Percentiles rank a stretch among this genome's conserved stretches.
Evolutionary conservation across 2,888 invertebrate species (phyloP).

Genomic region (Salpingus planirostris): DNA sequence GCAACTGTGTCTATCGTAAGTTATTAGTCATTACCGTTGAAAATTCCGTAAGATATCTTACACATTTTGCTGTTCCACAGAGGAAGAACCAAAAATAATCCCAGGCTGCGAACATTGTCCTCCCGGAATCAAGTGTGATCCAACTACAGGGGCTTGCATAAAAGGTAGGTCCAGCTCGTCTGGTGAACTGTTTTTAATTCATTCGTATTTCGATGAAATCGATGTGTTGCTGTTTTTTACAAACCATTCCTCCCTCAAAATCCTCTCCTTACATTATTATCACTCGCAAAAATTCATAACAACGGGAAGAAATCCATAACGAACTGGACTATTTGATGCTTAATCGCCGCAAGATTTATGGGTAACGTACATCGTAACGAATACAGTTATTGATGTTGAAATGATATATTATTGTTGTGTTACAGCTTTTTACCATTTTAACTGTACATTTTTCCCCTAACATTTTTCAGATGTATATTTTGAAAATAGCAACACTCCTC

Average conservation of each 20-base stretch:
- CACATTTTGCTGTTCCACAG: conserved; percentile 14
- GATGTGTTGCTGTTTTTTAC: conserved; percentile 39
- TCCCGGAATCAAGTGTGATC: conserved; percentile 68
- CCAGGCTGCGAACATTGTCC: conserved; percentile 68
- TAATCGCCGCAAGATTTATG: conserved; percentile 11
- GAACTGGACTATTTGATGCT: conserved; percentile 25
- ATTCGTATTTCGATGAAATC: no score
- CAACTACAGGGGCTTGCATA: conserved; percentile 71
- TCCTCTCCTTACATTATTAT: not conserved
- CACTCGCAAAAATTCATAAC: conserved; percentile 16
- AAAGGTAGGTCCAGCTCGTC: conserved; percentile 57
- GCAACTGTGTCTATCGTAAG: conserved; percentile 58
- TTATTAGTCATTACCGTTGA: no score
- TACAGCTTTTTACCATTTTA: conserved; percentile 32
- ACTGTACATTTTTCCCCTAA: conserved; percentile 36
- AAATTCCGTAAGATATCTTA: no score
- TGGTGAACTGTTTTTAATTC: conserved; percentile 6
- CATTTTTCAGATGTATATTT: conserved; percentile 23
- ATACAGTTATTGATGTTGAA: conserved; percentile 9
- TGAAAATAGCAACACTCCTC: conserved; percentile 36
- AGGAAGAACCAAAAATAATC: conserved; percentile 26
- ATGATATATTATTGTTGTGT: conserved; percentile 18
- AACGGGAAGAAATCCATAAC: conserved; percentile 23
- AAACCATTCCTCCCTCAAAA: conserved; percentile 8
- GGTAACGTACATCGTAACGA: conserved; percentile 17